These are phyloP conservation scores for Plumapathes pennacea DNA, from an alignment of 92 coral and sea anemone genomes.

Conservation along the genomic window DNA sequence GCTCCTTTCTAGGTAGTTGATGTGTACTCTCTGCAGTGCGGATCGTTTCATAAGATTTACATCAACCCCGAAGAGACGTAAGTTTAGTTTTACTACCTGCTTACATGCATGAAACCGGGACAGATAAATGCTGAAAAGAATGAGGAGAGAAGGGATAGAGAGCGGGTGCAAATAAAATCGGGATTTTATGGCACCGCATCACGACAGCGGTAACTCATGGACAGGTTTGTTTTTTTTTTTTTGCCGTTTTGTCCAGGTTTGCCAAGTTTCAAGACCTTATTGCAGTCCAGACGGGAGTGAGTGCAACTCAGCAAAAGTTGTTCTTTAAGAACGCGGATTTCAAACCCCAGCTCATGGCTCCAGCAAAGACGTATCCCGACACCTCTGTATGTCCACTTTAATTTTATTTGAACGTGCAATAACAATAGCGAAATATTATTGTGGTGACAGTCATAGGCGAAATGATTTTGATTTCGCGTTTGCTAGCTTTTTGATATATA, in stretches of 20 bases:
- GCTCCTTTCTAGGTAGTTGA: conserved; percentile 70
- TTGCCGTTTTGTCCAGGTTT: no score
- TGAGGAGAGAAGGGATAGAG: no score
- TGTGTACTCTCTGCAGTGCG: conserved; percentile 71
- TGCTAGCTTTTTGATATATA: no score
- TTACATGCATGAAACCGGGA: no score
- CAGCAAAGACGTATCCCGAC: conserved; percentile 63
- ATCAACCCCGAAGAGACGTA: conserved; percentile 69
- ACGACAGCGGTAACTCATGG: no score
- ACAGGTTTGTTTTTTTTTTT: no score
- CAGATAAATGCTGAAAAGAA: no score
- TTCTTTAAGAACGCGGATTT: conserved; percentile 66
- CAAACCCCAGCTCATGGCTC: conserved; percentile 60
- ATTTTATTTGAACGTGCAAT: no score
- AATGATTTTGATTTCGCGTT: not conserved
- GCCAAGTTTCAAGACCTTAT: conserved; percentile 79
- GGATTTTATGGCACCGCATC: no score
- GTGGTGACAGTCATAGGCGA: not conserved
- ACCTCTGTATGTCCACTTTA: conserved; percentile 76
- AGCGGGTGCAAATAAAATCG: no score
- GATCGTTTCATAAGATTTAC: conserved; percentile 74
- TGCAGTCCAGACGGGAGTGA: conserved; percentile 76
- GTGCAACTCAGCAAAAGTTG: conserved; percentile 69
- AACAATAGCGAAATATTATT: not conserved
- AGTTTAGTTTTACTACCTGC: no score